Evolutionary conservation across 2,797 vertebrate species (phyloP), one percentile per base, ranked within the genome.

Genomic region (Pygocentrus nattereri): DNA sequence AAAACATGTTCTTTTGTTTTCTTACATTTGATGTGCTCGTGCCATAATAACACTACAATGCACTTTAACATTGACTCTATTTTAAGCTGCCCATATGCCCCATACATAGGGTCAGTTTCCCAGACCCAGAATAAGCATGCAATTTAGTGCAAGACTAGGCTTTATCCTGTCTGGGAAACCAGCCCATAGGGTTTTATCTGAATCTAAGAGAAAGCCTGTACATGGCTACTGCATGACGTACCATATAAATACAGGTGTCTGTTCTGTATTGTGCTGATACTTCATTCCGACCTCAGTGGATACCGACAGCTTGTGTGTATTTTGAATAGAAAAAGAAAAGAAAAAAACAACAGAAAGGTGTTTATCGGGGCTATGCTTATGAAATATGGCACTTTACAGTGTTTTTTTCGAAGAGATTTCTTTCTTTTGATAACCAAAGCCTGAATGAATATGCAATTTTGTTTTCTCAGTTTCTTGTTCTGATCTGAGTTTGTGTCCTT

Each of bases 1-100:
- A 85, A 86, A 87, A 76, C 23, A 50, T 83, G 76, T 88, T 84
- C 85, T 68, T 61, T 74, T 44, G 41, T 44, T 44, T 61, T 25
- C 59, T 70, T 82, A 81, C 82, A 82, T 81, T 61, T 80, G 5
- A 84, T 69, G 75, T 85, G 76, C 76, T 83, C 82, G 85, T 85
- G 87, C 89, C 84, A 76, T 85, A 80, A 85, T 80, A 79, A 88
- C 72, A 80, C 85, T 83, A 73, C 81, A 80, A 79, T 88, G 91
- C 90, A 91, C 90, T 90, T 90, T 89, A 89, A 77, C 58, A 67
- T n/a, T 8, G 49, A 85, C 52, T 85, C 69, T 27, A 25, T 30
- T 16, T 70, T 34, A 47, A 78, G 30, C 47, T 79, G 80, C 73
- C 78, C 80, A 70, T 70, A 73, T 19, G 31, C 58, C 79, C 62